These are phyloP conservation scores for Rhagologus leucostigma DNA, from an alignment of 2,113 vertebrate species.

Conservation along the genomic window DNA sequence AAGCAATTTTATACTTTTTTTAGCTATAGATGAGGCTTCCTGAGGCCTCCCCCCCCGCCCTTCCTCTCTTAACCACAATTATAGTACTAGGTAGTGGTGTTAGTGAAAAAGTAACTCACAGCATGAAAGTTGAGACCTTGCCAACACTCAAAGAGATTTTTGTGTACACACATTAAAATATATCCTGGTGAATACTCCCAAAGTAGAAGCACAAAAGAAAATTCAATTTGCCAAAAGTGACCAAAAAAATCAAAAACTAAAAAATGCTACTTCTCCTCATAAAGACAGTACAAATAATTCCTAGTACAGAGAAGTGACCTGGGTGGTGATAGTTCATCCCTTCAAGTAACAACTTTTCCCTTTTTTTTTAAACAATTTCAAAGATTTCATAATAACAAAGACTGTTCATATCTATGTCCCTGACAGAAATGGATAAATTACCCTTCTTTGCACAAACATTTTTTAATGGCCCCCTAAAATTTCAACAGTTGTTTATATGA, in stretches of 20 bases:
- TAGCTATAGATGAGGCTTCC: neutral
- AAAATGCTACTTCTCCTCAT: neutral
- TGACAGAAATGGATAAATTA: neutral
- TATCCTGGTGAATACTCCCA: neutral
- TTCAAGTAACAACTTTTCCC: neutral
- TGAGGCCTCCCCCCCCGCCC: accelerated
- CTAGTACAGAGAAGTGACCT: neutral
- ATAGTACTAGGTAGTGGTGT: neutral
- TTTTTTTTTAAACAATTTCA: neutral
- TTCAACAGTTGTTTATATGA: neutral
- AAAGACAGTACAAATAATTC: neutral
- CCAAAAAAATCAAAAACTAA: neutral
- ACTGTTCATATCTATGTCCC: neutral
- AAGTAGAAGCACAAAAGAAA: neutral
- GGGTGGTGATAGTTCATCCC: neutral
- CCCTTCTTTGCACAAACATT: neutral
- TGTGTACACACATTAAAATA: neutral
- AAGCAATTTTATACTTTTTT: neutral
- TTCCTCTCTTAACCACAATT: neutral
- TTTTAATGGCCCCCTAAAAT: neutral
- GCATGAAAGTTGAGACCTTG: neutral
- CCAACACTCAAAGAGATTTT: neutral
- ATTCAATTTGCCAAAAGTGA: neutral
- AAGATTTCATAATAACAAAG: neutral
- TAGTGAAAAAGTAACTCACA: neutral